Evolutionary conservation across 2,113 vertebrate genomes (phyloP), one percentile per base, ranked within the genome.

Genomic region (Trichechus manatus): DNA sequence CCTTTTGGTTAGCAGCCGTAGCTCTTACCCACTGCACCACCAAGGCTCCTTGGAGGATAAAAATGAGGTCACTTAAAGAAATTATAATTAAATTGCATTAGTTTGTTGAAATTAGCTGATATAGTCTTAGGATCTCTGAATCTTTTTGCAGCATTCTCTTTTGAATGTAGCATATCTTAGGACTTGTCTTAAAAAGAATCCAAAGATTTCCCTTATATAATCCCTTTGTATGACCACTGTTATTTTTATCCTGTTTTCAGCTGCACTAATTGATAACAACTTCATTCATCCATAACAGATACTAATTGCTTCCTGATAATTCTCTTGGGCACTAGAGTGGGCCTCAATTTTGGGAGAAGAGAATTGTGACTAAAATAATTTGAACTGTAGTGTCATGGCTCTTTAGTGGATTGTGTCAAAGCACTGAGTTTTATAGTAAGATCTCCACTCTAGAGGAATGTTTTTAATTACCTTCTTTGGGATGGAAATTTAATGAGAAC

Each of bases 401-500:
- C 84, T 92, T 85, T 82, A 64, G 81, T 33, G 88, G 87, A n/a
- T 93, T 20, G 53, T 93, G 25, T 80, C 70, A 82, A 13, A 91
- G 15, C 47, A 72, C 44, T n/a, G 61, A 61, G 27, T 31, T 39
- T 10, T 78, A 44, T 50, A 17, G 47, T 68, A 87, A 95, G 80
- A 29, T 79, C 13, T 4, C 20, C 23, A 33, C 11, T 44, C 15
- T 85, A 87, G 29, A 83, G 36, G n/a, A 86, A 33, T 68, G 23
- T 80, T 89, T 78, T 63, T 31, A 39, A 36, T 44, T n/a, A 13
- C 91, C 63, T 83, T 89, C 27, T 95, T 96, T 92, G 70, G 36
- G 47, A 20, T 92, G 70, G 75, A 95, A 81, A 87, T 97, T 72
- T 94, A 61, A 50, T 72, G 42, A 95, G 66, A 66, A 3, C 25